Evolutionary conservation across 2,888 invertebrate genomes (phyloP).

Genomic region (Sinelater perroti): DNA sequence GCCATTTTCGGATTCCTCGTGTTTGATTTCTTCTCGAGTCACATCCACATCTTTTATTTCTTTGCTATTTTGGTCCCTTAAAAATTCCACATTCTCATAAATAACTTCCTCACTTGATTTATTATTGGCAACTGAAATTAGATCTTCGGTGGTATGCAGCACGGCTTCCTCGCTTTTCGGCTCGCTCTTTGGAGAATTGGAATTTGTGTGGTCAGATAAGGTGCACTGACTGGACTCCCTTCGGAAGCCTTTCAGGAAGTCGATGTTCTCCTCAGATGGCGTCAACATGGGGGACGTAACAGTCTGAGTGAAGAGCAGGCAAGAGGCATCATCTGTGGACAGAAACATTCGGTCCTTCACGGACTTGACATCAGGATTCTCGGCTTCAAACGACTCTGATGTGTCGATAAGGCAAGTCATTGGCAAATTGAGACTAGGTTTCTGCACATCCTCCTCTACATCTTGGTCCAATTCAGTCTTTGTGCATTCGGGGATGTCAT

Average conservation of each 20-base stretch:
- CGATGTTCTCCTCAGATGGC: conserved; percentile 60
- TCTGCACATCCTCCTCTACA: background rate
- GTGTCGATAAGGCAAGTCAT: conserved; percentile 40
- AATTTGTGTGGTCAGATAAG: conserved; percentile 37
- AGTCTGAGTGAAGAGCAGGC: conserved; percentile 60
- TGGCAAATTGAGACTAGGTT: conserved; percentile 42
- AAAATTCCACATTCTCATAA: conserved; percentile 45
- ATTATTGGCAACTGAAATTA: conserved; percentile 5
- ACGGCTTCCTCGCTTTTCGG: conserved; percentile 1
- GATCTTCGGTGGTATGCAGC: background rate
- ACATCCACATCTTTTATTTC: background rate
- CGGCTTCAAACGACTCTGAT: conserved; percentile 32
- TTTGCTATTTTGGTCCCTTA: conserved; percentile 15
- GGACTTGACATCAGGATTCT: conserved; percentile 43
- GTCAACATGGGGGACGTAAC: conserved; percentile 61
- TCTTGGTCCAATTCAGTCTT: conserved; percentile 26
- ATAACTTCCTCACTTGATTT: conserved; percentile 38
- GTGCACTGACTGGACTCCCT: conserved; percentile 46
- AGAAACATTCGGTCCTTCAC: conserved; percentile 59
- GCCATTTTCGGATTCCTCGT: background rate
- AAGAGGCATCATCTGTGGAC: conserved; percentile 57
- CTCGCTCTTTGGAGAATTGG: conserved; percentile 41
- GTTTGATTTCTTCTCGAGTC: background rate
- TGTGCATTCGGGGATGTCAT: conserved; percentile 3
- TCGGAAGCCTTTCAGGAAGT: conserved; percentile 59